These are phyloP conservation scores for Tringa solitaria DNA, from an alignment of 2,113 vertebrate genomes.

Conservation along the genomic window DNA sequence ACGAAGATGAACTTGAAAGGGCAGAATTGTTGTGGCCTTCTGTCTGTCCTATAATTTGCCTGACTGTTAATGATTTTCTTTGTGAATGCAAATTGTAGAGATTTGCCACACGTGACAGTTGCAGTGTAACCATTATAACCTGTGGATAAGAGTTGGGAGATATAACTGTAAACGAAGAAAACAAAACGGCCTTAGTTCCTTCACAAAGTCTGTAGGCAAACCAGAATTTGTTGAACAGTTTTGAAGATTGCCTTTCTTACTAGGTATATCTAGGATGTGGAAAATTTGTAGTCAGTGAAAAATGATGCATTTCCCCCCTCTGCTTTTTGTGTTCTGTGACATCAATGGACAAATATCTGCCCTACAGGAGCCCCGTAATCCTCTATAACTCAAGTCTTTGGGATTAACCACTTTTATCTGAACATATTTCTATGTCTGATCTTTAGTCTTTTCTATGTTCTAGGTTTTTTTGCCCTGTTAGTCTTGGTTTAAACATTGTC, in stretches of 20 bases:
- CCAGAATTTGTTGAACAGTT: neutral
- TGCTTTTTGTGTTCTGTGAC: neutral
- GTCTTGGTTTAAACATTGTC: neutral
- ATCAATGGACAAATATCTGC: neutral
- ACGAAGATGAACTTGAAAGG: neutral
- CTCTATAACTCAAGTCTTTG: neutral
- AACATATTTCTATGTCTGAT: neutral
- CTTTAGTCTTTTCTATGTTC: neutral
- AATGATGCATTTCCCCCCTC: neutral
- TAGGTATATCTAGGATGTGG: neutral
- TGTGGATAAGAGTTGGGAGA: neutral
- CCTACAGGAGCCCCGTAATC: neutral
- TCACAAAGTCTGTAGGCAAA: neutral
- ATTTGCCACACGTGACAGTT: neutral
- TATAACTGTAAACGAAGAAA: neutral
- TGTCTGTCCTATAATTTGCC: neutral
- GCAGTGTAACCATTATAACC: neutral
- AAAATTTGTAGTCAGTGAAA: neutral
- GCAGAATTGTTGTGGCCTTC: neutral
- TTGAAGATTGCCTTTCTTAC: neutral
- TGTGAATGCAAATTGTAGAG: neutral
- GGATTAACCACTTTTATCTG: slow-evolving; percentile 16
- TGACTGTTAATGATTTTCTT: neutral
- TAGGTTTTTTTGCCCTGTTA: neutral
- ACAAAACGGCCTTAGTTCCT: neutral